Evolutionary conservation across 2,113 vertebrate species (phyloP).

Genomic region (Entelurus aequoreus): DNA sequence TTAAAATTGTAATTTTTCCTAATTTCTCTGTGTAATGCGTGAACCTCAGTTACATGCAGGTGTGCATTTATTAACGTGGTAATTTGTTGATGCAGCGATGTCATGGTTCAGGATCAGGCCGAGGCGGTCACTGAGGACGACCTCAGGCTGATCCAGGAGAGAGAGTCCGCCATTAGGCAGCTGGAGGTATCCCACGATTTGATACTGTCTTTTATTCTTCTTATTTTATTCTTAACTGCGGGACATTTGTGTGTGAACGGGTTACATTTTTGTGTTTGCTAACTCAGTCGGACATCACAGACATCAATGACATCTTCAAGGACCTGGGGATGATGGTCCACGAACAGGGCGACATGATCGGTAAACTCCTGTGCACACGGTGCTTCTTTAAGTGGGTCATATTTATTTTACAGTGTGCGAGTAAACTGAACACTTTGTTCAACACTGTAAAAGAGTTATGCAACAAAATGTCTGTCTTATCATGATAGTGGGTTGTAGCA

Average conservation of each 20-base stretch:
- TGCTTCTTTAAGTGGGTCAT: not conserved
- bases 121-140: conserved; percentile 92
- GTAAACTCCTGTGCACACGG: conserved; percentile 67
- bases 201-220: not conserved
- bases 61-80: too few relatives aligned
- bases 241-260: not conserved
- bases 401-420: not conserved
- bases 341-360: conserved; percentile 94
- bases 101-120: conserved; percentile 79
- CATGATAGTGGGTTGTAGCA: too few relatives aligned
- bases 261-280: not conserved
- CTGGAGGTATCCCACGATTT: conserved; percentile 77
- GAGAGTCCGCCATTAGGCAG: conserved; percentile 86
- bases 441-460: too few relatives aligned
- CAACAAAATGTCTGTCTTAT: not conserved
- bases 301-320: conserved; percentile 98
- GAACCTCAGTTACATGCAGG: too few relatives aligned
- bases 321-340: conserved; percentile 97
- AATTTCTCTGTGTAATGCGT: too few relatives aligned
- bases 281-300: conserved; percentile 88
- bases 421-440: not conserved
- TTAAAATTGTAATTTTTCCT: too few relatives aligned
- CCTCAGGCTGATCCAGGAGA: conserved; percentile 86
- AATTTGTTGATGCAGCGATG: conserved; percentile 32
- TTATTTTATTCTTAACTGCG: not conserved